Conservation (phyloP, 1,140 invertebrate species). For the Cryptotermes secundus region DNA sequence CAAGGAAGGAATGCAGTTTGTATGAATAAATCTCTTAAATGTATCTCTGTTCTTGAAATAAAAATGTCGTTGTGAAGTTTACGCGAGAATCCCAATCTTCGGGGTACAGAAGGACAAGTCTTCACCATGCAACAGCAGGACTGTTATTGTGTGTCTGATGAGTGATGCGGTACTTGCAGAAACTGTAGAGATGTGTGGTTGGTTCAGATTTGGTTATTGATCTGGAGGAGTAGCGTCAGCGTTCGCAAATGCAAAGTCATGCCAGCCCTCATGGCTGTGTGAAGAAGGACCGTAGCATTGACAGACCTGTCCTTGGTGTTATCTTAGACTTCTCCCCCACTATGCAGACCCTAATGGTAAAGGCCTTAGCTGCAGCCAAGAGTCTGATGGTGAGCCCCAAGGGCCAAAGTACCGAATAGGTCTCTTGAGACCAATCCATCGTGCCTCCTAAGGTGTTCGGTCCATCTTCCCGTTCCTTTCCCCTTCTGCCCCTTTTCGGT, state of each 20-base stretch:
- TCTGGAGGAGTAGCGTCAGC: not conserved
- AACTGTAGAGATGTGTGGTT: not conserved
- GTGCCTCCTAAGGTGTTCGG: conserved; percentile 24
- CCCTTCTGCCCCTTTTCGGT: not conserved
- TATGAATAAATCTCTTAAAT: not conserved
- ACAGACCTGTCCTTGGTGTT: not conserved
- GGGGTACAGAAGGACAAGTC: not conserved
- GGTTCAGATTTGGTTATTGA: conserved; percentile 1
- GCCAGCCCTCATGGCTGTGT: not conserved
- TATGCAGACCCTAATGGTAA: no score
- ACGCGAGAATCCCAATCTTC: not conserved
- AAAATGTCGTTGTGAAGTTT: not conserved
- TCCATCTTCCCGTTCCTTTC: not conserved
- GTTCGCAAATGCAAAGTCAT: conserved; percentile 1
- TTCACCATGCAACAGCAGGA: not conserved
- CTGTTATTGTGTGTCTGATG: not conserved
- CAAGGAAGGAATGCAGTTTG: not conserved
- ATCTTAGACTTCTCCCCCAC: not conserved
- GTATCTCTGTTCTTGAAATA: not conserved
- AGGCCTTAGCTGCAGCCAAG: not conserved
- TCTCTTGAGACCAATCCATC: conserved; percentile 22
- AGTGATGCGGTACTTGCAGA: not conserved
- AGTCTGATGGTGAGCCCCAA: conserved; percentile 5
- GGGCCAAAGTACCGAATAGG: conserved; percentile 22
- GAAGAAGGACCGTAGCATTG: not conserved